Percentiles rank a stretch among this genome's conserved stretches.
Conservation (phyloP, 2,797 vertebrate species). For the Labroides dimidiatus region DNA sequence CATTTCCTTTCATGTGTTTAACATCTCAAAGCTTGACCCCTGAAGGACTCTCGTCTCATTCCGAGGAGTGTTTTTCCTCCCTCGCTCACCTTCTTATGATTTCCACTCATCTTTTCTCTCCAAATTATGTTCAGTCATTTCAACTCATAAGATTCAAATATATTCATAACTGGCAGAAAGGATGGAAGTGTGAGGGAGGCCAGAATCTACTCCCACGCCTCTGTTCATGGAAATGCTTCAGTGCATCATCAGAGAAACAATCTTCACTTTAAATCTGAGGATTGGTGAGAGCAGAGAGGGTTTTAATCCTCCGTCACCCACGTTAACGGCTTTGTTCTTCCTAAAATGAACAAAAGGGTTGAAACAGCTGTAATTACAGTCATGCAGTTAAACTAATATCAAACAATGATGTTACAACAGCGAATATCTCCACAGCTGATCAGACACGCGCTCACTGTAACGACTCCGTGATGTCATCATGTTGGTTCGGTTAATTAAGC, state of each 20-base stretch:
- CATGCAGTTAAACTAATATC: no score
- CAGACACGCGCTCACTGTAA: no score
- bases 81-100: slow-evolving; percentile 54
- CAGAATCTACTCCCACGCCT: slow-evolving; percentile 63
- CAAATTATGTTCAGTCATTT: slow-evolving; percentile 76
- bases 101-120: slow-evolving; percentile 54
- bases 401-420: no score
- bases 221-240: slow-evolving; percentile 70
- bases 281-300: slow-evolving; percentile 15
- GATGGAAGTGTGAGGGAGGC: slow-evolving; percentile 49
- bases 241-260: slow-evolving; percentile 70
- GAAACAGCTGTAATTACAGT: no score
- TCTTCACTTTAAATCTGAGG: slow-evolving; percentile 53
- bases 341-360: no score
- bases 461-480: no score
- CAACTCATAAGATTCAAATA: slow-evolving; percentile 78
- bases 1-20: slow-evolving; percentile 19
- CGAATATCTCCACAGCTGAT: no score
- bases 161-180: slow-evolving; percentile 30
- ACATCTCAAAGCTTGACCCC: slow-evolving; percentile 21
- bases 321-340: no score
- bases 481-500: no score
- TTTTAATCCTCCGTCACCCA: no score
- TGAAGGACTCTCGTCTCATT: slow-evolving; percentile 20
- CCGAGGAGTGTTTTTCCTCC: slow-evolving; percentile 30